Conservation (phyloP, 1,140 invertebrate species). For the Trichogramma pretiosum region DNA sequence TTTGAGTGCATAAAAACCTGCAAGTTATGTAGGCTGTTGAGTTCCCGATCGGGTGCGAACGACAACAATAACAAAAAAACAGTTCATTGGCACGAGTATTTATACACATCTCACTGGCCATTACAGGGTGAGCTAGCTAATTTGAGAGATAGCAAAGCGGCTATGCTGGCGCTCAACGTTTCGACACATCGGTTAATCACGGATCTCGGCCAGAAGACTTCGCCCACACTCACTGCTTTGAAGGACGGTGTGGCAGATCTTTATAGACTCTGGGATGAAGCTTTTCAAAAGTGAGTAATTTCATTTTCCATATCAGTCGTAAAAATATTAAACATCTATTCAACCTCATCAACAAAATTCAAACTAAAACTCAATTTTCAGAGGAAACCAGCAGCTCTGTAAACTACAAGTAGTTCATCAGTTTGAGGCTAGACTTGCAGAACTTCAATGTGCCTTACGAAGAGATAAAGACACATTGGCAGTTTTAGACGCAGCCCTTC, state of each 20-base stretch:
- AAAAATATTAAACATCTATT: not conserved
- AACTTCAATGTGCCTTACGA: slow-evolving; percentile 53
- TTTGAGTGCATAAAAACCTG: too few relatives aligned
- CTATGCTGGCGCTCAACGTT: slow-evolving; percentile 63
- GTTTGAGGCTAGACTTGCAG: slow-evolving; percentile 52
- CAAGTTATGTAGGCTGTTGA: too few relatives aligned
- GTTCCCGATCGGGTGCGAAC: not conserved
- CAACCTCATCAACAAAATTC: too few relatives aligned
- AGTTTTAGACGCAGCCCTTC: slow-evolving; percentile 52
- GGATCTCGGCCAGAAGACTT: slow-evolving; percentile 43
- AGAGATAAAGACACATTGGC: slow-evolving; percentile 56
- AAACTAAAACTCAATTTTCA: too few relatives aligned
- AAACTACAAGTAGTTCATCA: slow-evolving; percentile 54
- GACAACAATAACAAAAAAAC: not conserved
- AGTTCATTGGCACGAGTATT: slow-evolving; percentile 11
- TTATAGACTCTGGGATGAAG: slow-evolving; percentile 68
- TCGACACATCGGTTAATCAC: slow-evolving; percentile 64
- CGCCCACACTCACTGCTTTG: slow-evolving; percentile 44
- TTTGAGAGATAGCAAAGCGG: slow-evolving; percentile 61
- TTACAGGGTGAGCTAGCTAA: slow-evolving; percentile 56
- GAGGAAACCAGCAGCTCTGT: slow-evolving; percentile 43
- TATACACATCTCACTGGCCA: slow-evolving; percentile 12
- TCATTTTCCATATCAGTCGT: slow-evolving; percentile 3
- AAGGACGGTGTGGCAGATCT: slow-evolving; percentile 66
- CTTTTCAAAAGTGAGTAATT: slow-evolving; percentile 59